Conservation (phyloP, 2,113 vertebrate genomes). For the Microtus ochrogaster region DNA sequence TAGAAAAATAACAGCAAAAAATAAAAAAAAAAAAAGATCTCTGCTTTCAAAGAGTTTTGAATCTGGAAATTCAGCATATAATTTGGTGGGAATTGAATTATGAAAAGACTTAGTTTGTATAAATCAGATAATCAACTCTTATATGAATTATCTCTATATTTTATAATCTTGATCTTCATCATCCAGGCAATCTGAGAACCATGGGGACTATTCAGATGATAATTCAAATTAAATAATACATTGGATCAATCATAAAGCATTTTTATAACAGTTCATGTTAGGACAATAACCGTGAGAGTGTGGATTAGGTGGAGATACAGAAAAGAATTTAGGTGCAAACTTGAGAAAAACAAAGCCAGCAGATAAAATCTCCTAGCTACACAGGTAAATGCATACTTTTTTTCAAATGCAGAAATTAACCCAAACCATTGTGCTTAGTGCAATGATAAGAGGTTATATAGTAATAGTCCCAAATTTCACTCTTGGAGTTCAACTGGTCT, state of each 20-base stretch:
- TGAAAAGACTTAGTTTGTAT: background rate
- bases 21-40: background rate
- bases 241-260: background rate
- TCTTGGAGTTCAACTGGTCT: background rate
- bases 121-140: background rate
- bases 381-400: background rate
- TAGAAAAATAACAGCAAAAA: background rate
- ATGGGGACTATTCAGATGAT: background rate
- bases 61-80: background rate
- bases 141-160: background rate
- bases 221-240: background rate
- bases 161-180: background rate
- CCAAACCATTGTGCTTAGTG: background rate
- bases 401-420: constrained; percentile 17
- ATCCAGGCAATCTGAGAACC: background rate
- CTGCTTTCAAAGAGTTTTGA: background rate
- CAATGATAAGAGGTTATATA: background rate
- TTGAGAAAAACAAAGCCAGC: background rate
- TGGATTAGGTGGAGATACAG: background rate
- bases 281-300: background rate
- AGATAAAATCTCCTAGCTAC: background rate
- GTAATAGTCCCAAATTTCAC: background rate
- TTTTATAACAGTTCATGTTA: background rate
- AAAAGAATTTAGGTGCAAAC: background rate
- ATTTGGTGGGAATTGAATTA: background rate